These are phyloP conservation scores for Acanthosepion esculentum DNA, from an alignment of 2,888 invertebrate genomes.

Conservation along the genomic window DNA sequence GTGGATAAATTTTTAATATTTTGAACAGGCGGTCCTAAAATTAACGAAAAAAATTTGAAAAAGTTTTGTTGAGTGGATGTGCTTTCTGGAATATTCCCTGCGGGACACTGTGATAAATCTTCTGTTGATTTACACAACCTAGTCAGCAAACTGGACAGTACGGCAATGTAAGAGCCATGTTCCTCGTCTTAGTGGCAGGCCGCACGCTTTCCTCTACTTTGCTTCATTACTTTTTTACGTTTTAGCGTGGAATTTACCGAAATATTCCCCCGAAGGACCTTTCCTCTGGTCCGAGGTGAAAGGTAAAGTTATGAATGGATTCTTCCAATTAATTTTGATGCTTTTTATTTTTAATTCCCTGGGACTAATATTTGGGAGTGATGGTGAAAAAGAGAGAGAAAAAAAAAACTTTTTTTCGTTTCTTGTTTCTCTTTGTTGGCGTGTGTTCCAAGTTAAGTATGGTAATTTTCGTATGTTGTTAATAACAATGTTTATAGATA, in stretches of 20 bases:
- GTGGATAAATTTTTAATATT: not conserved
- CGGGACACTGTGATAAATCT: not conserved
- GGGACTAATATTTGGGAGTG: not conserved
- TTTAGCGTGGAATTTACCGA: conserved; percentile 44
- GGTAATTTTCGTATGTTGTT: no score
- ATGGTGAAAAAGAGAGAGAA: not conserved
- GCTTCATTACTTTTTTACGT: not conserved
- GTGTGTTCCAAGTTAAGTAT: no score
- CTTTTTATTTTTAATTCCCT: not conserved
- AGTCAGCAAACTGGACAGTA: not conserved
- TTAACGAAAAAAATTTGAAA: not conserved
- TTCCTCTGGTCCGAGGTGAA: not conserved
- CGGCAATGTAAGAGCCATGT: conserved; percentile 34
- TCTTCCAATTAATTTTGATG: not conserved
- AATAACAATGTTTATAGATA: no score
- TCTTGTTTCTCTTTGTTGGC: not conserved
- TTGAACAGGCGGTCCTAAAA: not conserved
- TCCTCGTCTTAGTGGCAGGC: conserved; percentile 34
- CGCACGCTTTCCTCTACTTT: not conserved
- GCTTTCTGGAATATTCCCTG: not conserved
- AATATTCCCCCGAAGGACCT: conserved; percentile 34
- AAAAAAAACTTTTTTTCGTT: not conserved
- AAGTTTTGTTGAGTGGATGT: not conserved
- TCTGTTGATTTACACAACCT: not conserved
- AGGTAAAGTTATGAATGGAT: not conserved